A percentile compares a stretch with the other conserved stretches of the same genome.
These are phyloP conservation scores for Orientallactaga sibirica DNA, from an alignment of 2,797 vertebrate species.

Conservation along the genomic window DNA sequence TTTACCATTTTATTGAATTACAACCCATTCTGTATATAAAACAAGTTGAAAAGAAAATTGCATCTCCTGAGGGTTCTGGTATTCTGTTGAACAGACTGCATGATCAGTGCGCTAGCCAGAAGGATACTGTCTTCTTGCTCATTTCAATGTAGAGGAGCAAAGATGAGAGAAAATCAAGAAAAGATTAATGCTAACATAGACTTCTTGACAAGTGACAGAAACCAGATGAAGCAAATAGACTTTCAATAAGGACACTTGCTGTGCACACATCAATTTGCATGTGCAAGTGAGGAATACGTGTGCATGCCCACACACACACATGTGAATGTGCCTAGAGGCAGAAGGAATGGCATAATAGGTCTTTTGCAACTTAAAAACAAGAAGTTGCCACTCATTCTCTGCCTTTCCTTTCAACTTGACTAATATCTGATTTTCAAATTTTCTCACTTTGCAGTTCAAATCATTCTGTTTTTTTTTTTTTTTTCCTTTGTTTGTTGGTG, in stretches of 20 bases:
- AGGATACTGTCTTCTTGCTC: not conserved
- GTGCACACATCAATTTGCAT: rapidly evolving
- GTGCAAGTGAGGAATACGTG: not conserved
- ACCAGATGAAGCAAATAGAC: conserved; percentile 10
- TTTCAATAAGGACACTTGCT: not conserved
- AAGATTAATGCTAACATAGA: not conserved
- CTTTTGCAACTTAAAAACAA: conserved; percentile 2
- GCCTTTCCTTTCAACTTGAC: not conserved
- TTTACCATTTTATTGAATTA: conserved; percentile 16
- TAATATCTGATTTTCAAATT: not conserved
- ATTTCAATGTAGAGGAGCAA: conserved; percentile 43
- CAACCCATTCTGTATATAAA: not conserved
- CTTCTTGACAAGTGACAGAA: not conserved
- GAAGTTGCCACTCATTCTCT: not conserved
- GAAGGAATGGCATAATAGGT: not conserved
- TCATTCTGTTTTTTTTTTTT: conserved; percentile 4
- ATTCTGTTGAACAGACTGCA: not conserved
- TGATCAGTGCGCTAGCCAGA: not conserved
- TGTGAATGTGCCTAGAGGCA: not conserved
- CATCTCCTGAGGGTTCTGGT: not conserved
- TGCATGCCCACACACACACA: no score
- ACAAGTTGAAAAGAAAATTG: not conserved
- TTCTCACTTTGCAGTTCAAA: not conserved
- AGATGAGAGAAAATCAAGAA: conserved; percentile 4
- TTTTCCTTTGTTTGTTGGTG: no score